phyloP scores from a whole-genome alignment of 2,113 vertebrate species.

The Ictalurus punctatus region DNA sequence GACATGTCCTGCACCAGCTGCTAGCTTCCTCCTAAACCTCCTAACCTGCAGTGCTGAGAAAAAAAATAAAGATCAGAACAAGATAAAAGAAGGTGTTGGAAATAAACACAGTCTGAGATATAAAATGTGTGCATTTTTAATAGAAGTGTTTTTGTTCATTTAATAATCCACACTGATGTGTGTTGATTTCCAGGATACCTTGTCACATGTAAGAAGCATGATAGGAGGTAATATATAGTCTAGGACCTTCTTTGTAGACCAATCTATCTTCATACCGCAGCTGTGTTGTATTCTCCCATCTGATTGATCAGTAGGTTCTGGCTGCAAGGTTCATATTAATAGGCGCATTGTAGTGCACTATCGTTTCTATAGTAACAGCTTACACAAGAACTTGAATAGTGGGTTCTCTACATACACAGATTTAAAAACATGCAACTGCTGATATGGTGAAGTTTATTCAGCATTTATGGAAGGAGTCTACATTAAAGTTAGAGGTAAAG shows the following conservation, averaged over 20 bases:
- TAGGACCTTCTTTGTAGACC: background rate
- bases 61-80: background rate
- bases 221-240: background rate
- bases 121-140: background rate
- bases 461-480: background rate
- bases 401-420: background rate
- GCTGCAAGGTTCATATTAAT: background rate
- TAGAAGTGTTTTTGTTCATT: background rate
- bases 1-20: slow-evolving; percentile 74
- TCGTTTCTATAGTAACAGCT: background rate
- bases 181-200: background rate
- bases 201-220: background rate
- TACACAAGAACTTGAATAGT: background rate
- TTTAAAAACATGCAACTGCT: background rate
- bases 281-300: background rate
- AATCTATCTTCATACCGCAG: background rate
- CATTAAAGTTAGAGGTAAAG: background rate
- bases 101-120: background rate
- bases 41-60: background rate
- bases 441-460: background rate
- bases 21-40: background rate
- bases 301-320: background rate
- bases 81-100: background rate
- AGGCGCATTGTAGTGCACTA: background rate
- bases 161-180: background rate